A percentile compares a stretch with the other conserved stretches of the same genome.
These are phyloP conservation scores for Amniataba percoides DNA, from an alignment of 2,797 vertebrate genomes.

Conservation along the genomic window DNA sequence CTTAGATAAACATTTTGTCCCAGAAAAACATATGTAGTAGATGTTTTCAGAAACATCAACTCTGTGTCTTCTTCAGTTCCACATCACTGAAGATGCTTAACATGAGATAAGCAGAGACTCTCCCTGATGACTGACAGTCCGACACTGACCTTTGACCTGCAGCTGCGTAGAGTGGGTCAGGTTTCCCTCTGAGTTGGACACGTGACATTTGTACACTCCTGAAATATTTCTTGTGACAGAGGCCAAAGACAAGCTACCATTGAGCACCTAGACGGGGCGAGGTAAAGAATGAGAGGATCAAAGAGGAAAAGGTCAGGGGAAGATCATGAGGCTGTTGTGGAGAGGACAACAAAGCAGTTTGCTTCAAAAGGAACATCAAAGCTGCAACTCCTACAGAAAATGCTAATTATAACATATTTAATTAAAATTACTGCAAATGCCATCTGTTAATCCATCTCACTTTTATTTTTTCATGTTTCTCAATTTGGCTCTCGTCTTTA, in stretches of 20 bases:
- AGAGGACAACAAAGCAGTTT: conserved; percentile 41
- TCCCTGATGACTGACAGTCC: conserved; percentile 38
- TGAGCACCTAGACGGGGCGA: conserved; percentile 86
- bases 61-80: conserved; percentile 3
- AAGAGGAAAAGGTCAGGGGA: conserved; percentile 27
- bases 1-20: neutral
- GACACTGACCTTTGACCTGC: conserved; percentile 92
- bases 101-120: conserved; percentile 15
- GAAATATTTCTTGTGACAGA: conserved; percentile 87
- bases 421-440: conserved; percentile 50
- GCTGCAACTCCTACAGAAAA: conserved; percentile 31
- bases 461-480: conserved; percentile 87
- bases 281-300: conserved; percentile 35
- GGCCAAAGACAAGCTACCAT: conserved; percentile 90
- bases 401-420: conserved; percentile 49
- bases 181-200: conserved; percentile 93
- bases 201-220: conserved; percentile 94
- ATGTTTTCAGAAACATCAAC: neutral
- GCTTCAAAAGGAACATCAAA: conserved; percentile 48
- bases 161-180: conserved; percentile 90
- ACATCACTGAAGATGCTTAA: neutral
- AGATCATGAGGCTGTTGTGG: conserved; percentile 21
- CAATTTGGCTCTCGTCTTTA: conserved; percentile 85
- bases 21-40: neutral
- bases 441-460: conserved; percentile 78